Percentiles rank a stretch among this genome's conserved stretches.
These are phyloP conservation scores for Pipa parva DNA, from an alignment of 2,113 vertebrate species.

Conservation along the genomic window DNA sequence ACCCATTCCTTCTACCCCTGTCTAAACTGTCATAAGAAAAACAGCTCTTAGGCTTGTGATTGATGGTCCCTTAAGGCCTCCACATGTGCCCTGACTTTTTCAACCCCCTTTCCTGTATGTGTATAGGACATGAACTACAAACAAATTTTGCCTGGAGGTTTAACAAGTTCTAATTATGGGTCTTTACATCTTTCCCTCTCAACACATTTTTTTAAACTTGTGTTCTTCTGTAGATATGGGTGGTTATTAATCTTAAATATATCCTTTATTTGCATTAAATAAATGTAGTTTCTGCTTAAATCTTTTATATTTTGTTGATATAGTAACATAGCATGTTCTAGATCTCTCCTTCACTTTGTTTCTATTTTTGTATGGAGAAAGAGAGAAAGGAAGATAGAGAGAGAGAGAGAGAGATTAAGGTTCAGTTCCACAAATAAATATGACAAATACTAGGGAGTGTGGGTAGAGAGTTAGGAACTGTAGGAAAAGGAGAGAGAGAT, in stretches of 20 bases:
- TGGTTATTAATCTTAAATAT: not conserved
- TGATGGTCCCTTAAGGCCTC: not conserved
- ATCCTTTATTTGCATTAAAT: not conserved
- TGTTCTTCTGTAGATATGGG: not conserved
- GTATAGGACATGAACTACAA: not conserved
- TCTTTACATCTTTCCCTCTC: not conserved
- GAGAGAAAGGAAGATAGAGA: conserved; percentile 24
- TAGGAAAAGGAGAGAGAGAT: conserved; percentile 8
- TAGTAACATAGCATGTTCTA: not conserved
- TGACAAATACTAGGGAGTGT: conserved; percentile 27
- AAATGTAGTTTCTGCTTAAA: not conserved
- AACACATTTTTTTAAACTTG: not conserved
- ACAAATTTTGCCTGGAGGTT: not conserved
- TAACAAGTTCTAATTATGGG: not conserved
- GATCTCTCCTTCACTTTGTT: conserved; percentile 9
- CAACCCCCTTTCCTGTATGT: not conserved
- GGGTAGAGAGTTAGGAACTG: not conserved
- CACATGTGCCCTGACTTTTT: not conserved
- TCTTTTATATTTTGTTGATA: not conserved
- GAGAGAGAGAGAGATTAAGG: conserved; percentile 22
- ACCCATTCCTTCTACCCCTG: too few relatives aligned
- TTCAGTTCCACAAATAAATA: conserved; percentile 26
- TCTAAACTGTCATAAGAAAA: not conserved
- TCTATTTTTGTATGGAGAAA: conserved; percentile 10
- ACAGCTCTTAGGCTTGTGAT: not conserved